Evolutionary conservation across 64 coral and sea anemone genomes (phyloP).

Genomic region (Cladopsammia gracilis): DNA sequence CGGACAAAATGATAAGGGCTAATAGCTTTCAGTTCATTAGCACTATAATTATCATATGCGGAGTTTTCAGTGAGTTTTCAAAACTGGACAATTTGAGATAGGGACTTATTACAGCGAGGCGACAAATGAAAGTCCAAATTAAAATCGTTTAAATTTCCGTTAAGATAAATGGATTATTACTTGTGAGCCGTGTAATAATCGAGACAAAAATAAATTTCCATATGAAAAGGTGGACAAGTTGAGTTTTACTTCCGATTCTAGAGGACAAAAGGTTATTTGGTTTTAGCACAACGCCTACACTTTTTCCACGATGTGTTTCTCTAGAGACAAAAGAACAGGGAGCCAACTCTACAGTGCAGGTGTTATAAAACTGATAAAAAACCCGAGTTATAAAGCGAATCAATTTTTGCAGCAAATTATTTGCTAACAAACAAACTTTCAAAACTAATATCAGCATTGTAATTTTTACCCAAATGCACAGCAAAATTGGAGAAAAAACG

Average conservation of each 20-base stretch:
- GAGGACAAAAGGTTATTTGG: background rate
- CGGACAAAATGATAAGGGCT: no score
- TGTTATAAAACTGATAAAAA: background rate
- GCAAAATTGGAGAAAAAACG: no score
- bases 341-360: background rate
- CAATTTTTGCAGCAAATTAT: no score
- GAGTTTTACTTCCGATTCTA: background rate
- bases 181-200: background rate
- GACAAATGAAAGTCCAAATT: background rate
- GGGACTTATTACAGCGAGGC: background rate
- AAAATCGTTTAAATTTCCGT: constrained; percentile 16
- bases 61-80: no score
- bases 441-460: no score
- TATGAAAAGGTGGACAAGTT: background rate
- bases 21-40: no score
- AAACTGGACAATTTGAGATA: no score
- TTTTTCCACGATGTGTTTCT: no score
- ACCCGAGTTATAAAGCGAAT: no score
- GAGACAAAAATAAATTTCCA: constrained; percentile 11
- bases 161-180: constrained; percentile 14
- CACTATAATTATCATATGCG: no score
- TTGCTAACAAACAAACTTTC: no score
- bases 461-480: no score
- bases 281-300: background rate
- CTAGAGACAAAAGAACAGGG: background rate